Conservation (phyloP, 2,888 invertebrate genomes). For the Nineta flava region DNA sequence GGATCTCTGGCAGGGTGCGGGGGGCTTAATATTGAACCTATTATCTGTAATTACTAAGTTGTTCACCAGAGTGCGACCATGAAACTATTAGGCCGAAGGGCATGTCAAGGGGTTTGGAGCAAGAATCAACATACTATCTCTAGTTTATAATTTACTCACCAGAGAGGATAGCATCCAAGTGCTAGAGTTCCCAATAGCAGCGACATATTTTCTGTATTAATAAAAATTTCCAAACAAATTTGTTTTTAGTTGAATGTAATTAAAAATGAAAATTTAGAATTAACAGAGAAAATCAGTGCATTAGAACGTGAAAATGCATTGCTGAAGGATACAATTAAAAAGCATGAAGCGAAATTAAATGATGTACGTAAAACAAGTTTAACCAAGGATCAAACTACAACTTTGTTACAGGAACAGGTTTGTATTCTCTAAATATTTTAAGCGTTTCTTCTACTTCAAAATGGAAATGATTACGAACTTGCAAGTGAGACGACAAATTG, state of each 20-base stretch:
- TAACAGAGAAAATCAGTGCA: constrained; percentile 22
- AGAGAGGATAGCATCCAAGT: too few relatives aligned
- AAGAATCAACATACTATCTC: too few relatives aligned
- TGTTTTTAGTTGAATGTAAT: constrained; percentile 12
- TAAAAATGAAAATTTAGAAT: constrained; percentile 16
- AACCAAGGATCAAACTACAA: constrained; percentile 48
- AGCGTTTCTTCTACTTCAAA: not conserved
- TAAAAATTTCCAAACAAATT: not conserved
- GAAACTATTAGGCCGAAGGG: too few relatives aligned
- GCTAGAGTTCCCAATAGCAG: too few relatives aligned
- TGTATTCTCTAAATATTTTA: constrained; percentile 13
- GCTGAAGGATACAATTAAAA: constrained; percentile 20
- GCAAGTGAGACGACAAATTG: constrained; percentile 10
- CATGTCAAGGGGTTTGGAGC: too few relatives aligned
- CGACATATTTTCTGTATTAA: not conserved
- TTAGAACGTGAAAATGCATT: constrained; percentile 22
- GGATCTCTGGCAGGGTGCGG: too few relatives aligned
- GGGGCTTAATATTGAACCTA: too few relatives aligned
- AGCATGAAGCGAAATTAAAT: constrained; percentile 24
- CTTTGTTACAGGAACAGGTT: constrained; percentile 48
- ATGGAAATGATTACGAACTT: too few relatives aligned
- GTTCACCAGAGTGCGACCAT: too few relatives aligned
- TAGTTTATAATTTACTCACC: too few relatives aligned
- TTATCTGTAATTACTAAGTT: too few relatives aligned
- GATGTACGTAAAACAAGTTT: constrained; percentile 36